Evolutionary conservation across 2,797 vertebrate species (phyloP), one percentile per base, ranked within the genome.

Genomic region (Champsocephalus esox): DNA sequence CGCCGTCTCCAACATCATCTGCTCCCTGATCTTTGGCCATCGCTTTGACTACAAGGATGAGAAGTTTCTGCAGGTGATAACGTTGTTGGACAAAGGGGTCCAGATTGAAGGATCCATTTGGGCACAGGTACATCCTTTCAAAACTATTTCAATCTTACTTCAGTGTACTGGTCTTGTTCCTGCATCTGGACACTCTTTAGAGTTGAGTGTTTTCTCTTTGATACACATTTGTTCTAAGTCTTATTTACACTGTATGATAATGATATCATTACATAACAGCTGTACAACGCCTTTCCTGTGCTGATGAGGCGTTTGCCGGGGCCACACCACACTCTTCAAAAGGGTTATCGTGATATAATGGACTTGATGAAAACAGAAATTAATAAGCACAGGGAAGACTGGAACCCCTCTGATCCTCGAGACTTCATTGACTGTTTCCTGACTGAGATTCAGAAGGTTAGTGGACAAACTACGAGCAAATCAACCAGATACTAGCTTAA

Each of bases 381-480:
- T 9, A 10, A 62, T 55, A 76, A 87, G 24, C 95, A 96, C 83
- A 93, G 81, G 78, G 82, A 77, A 43, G 84, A 94, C 9, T 82
- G 88, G 92, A 91, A 94, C 46, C 87, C 94, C n/a, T 78, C 34
- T 0, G 86, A 92, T 28, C 74, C 80, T 9, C 91, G 88, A 62
- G 94, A 96, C 61, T 95, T 92, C 83, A 95, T 96, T 0, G 95
- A 96, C 81, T 94, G 92, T 73, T 96, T 94, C 73, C 87, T 95
- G 74, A 91, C 83, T 1, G 93, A 96, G 87, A 94, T 95, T 16
- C 73, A 91, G 73, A 95, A 89, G 93, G 95, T 91, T 44, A 21
- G 44, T 46, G 44, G 21, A 46, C 21, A 38, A 34, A 57, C 9
- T 14, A 28, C 1, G 8, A 32, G n/a, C 41, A 59, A 21, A 59